Evolutionary conservation across 2,113 vertebrate species (phyloP).

Genomic region (Thamnaconus septentrionalis): DNA sequence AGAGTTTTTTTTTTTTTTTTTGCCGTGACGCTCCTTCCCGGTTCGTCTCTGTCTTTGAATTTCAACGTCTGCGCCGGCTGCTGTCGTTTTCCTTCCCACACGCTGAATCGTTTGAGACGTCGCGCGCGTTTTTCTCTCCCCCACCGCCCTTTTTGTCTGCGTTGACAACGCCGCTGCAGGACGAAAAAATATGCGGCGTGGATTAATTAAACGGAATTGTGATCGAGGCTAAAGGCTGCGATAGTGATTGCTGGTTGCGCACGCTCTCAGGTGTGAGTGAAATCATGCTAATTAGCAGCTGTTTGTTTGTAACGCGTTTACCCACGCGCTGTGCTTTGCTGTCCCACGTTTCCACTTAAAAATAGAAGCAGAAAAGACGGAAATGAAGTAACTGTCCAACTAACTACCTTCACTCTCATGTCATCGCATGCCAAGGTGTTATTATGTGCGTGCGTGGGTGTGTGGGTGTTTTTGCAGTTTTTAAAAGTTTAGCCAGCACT

Average conservation of each 20-base stretch:
- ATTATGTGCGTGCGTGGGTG: no score
- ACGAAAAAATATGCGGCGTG: conserved; percentile 46
- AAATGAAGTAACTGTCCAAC: not conserved
- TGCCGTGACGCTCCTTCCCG: no score
- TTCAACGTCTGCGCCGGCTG: no score
- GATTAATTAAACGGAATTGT: conserved; percentile 62
- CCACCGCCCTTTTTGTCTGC: no score
- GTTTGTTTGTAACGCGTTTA: conserved; percentile 45
- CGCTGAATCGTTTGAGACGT: no score
- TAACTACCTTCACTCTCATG: no score
- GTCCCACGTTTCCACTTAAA: conserved; percentile 33
- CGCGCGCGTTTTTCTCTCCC: no score
- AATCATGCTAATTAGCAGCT: conserved; percentile 58
- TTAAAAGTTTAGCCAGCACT: not conserved
- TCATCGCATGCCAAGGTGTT: no score
- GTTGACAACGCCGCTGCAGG: conserved; percentile 2
- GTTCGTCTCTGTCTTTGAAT: no score
- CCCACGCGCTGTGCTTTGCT: conserved; percentile 14
- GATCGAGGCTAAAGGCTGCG: conserved; percentile 34
- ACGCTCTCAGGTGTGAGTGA: conserved; percentile 22
- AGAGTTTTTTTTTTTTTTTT: not conserved
- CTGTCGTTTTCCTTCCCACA: no score
- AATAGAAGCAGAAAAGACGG: conserved; percentile 26
- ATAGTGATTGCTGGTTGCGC: conserved; percentile 45
- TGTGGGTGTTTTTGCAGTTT: no score